Percentiles rank a stretch among this genome's conserved stretches.
Conservation (phyloP, 2,797 vertebrate genomes). For the Chromis chromis region DNA sequence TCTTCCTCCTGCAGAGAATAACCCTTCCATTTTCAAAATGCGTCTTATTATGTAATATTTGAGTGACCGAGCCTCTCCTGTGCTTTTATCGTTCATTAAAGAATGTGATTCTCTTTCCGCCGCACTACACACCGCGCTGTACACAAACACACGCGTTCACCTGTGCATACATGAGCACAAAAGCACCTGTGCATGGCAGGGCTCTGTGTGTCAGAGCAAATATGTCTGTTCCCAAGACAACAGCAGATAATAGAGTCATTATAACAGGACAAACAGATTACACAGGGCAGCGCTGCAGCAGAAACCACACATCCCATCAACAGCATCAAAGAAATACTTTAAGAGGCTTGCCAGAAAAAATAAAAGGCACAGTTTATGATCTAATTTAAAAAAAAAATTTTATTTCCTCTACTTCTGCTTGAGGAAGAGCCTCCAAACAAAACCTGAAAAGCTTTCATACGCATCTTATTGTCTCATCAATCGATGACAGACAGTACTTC, state of each 20-base stretch:
- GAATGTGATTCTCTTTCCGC: constrained; percentile 34
- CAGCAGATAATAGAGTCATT: constrained; percentile 81
- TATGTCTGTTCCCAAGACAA: constrained; percentile 82
- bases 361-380: background rate
- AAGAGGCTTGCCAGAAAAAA: constrained; percentile 17
- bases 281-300: constrained; percentile 47
- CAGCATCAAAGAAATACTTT: constrained; percentile 56
- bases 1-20: constrained; percentile 4
- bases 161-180: constrained; percentile 75
- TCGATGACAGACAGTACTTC: background rate
- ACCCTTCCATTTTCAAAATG: constrained; percentile 6
- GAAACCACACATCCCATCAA: constrained; percentile 60
- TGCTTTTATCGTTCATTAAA: constrained; percentile 39
- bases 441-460: constrained; percentile 1
- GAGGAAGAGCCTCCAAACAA: background rate
- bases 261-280: constrained; percentile 77
- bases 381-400: no score
- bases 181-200: constrained; percentile 72
- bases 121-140: constrained; percentile 3
- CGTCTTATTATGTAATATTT: constrained; percentile 37
- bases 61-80: background rate
- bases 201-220: constrained; percentile 66
- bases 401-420: background rate
- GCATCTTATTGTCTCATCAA: background rate
- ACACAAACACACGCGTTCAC: constrained; percentile 55